phyloP scores from a whole-genome alignment of 2,888 invertebrate genomes.

The Glyphotaelius pellucidus region DNA sequence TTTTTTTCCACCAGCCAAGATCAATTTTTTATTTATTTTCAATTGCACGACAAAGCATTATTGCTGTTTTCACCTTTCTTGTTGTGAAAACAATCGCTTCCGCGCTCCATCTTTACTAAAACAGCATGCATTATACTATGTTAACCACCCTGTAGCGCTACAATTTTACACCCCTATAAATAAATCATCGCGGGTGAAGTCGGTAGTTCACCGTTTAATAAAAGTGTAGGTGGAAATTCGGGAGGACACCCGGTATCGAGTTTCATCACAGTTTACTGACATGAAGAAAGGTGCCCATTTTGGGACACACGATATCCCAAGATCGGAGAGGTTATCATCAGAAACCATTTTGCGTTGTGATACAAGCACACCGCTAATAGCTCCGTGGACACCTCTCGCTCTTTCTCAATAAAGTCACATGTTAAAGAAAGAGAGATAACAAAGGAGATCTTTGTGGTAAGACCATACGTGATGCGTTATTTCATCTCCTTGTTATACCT shows the following conservation, averaged over 20 bases:
- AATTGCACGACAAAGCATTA: background rate
- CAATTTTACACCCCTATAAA: background rate
- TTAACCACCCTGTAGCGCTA: background rate
- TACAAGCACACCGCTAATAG: background rate
- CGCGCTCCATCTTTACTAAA: background rate
- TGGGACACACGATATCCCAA: slow-evolving; percentile 17
- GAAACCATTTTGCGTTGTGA: slow-evolving; percentile 11
- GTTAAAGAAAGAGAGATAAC: background rate
- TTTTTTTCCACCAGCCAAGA: no score
- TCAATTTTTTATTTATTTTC: no score
- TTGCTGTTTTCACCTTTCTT: background rate
- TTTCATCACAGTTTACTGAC: slow-evolving; percentile 42
- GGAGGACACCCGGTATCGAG: slow-evolving; percentile 27
- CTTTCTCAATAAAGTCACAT: background rate
- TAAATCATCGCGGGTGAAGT: background rate
- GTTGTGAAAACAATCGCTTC: background rate
- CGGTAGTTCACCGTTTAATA: slow-evolving; percentile 41
- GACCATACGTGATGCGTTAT: background rate
- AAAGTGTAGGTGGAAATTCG: slow-evolving; percentile 30
- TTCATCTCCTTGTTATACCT: background rate
- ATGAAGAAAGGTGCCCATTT: background rate
- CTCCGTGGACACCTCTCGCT: background rate
- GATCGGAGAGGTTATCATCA: background rate
- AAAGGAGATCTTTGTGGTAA: background rate
- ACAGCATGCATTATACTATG: background rate